Conservation (phyloP, 2,888 invertebrate species). For the Hemistola chrysoprasaria region DNA sequence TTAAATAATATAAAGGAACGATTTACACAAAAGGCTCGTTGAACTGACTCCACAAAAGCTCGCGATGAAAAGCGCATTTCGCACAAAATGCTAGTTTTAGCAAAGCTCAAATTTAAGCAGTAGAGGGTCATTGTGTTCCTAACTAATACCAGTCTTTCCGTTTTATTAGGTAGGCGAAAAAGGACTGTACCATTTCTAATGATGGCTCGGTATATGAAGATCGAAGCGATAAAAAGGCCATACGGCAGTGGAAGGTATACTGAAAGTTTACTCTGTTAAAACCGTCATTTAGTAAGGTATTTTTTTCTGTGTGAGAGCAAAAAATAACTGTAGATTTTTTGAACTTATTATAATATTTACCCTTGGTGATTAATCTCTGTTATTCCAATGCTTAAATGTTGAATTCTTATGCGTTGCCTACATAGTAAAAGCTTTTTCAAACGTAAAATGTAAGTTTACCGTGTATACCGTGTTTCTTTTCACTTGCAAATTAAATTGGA, state of each 20-base stretch:
- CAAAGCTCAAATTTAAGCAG: slow-evolving; percentile 8
- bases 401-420: too few relatives aligned
- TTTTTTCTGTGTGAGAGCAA: too few relatives aligned
- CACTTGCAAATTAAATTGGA: slow-evolving; percentile 26
- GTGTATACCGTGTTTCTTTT: slow-evolving; percentile 14
- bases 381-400: too few relatives aligned
- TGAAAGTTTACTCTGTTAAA: slow-evolving; percentile 3
- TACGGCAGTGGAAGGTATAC: slow-evolving; percentile 4
- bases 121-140: slow-evolving; percentile 14
- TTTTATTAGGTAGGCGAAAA: slow-evolving; percentile 14
- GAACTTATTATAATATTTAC: slow-evolving; percentile 3
- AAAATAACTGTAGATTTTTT: background rate
- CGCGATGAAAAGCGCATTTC: slow-evolving; percentile 10
- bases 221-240: slow-evolving; percentile 10
- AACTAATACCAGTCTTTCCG: slow-evolving; percentile 12
- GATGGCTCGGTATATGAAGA: slow-evolving; percentile 16
- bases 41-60: background rate
- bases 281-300: background rate
- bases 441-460: background rate
- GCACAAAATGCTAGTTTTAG: slow-evolving; percentile 10
- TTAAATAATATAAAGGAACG: slow-evolving; percentile 9
- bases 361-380: slow-evolving; percentile 1
- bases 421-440: too few relatives aligned
- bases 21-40: slow-evolving; percentile 1
- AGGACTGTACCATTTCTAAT: slow-evolving; percentile 14